Evolutionary conservation across 2,797 vertebrate genomes (phyloP).

Genomic region (Amphiprion clarkii): DNA sequence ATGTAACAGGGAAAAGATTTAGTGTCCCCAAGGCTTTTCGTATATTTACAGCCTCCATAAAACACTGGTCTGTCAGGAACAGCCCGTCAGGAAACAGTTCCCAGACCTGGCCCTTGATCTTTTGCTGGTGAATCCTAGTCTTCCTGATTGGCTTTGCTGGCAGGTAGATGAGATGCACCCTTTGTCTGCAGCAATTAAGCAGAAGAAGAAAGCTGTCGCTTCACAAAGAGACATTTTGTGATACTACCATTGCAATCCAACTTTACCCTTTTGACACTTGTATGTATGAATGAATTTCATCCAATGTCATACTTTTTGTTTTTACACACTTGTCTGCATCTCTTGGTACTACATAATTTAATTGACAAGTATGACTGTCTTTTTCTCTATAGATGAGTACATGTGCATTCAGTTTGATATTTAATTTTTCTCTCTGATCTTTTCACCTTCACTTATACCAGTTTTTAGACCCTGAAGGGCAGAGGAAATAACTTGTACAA

Average conservation of each 20-base stretch:
- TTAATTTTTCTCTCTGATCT: neutral
- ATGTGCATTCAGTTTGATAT: conserved; percentile 16
- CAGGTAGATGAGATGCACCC: conserved; percentile 60
- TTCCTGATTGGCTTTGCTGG: conserved; percentile 59
- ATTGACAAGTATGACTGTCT: neutral
- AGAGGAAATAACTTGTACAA: too few species aligned
- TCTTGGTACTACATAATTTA: neutral
- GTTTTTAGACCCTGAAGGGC: neutral
- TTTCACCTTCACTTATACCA: neutral
- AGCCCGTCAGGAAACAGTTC: conserved; percentile 71
- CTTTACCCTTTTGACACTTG: neutral
- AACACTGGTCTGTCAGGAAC: conserved; percentile 80
- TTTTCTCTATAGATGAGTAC: neutral
- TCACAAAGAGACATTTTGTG: conserved; percentile 20
- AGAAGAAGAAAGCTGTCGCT: neutral
- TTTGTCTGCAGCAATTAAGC: conserved; percentile 42
- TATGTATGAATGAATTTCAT: conserved; percentile 5
- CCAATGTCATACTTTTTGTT: neutral
- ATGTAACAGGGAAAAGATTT: conserved; percentile 78
- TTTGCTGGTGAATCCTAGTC: conserved; percentile 64
- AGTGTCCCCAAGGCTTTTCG: conserved; percentile 76
- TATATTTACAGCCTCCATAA: conserved; percentile 83
- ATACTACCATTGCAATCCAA: neutral
- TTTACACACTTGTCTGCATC: neutral
- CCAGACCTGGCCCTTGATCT: conserved; percentile 76